Evolutionary conservation across 2,113 vertebrate species (phyloP).

Genomic region (Prinia subflava): DNA sequence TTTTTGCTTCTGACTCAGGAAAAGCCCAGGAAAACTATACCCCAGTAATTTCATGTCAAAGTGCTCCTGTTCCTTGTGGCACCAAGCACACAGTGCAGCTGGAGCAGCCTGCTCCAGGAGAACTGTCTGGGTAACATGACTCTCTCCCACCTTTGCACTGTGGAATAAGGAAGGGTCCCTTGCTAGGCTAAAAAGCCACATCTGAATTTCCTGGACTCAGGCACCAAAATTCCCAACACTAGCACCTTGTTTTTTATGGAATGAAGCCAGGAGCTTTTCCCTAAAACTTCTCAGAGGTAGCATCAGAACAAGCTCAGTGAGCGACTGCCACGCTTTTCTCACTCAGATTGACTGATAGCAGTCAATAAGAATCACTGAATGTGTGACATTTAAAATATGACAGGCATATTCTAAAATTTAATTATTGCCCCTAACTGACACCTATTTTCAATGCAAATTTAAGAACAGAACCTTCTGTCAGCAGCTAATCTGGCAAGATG

Average conservation of each 20-base stretch:
- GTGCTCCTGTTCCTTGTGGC: background rate
- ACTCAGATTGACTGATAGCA: background rate
- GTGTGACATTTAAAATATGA: slow-evolving; percentile 44
- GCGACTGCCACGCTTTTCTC: background rate
- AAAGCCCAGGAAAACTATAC: background rate
- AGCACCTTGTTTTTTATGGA: background rate
- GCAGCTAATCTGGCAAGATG: slow-evolving; percentile 37
- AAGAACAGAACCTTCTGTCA: slow-evolving; percentile 53
- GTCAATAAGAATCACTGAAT: background rate
- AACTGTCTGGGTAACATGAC: background rate
- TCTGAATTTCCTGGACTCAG: background rate
- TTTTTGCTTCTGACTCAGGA: background rate
- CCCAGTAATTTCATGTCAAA: background rate
- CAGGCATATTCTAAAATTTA: slow-evolving; percentile 51
- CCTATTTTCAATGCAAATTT: slow-evolving; percentile 57
- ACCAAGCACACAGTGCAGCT: rapidly evolving
- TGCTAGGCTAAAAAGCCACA: background rate
- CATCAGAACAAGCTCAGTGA: background rate
- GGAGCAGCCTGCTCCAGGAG: background rate
- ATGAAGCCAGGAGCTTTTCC: background rate
- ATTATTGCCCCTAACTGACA: slow-evolving; percentile 41
- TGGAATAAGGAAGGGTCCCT: background rate
- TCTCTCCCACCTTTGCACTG: background rate
- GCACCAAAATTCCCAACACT: background rate
- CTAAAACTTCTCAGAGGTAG: background rate